phyloP scores from a whole-genome alignment of 2,797 vertebrate genomes.

The Melanotaenia pygmaea region DNA sequence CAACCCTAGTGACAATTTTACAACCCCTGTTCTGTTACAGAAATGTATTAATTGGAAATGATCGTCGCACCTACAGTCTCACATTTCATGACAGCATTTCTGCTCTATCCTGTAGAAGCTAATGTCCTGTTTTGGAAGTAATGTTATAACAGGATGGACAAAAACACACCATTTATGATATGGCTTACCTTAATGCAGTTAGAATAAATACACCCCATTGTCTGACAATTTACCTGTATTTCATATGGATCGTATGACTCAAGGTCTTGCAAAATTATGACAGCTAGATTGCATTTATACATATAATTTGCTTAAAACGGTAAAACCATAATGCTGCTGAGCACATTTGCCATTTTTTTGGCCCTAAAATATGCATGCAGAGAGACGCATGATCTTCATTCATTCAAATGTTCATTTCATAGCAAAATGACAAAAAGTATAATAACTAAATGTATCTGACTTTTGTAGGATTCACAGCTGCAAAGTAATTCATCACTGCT shows the following conservation, averaged over 20 bases:
- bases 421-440: background rate
- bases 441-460: background rate
- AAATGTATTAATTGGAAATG: too few relatives aligned
- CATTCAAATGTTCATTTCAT: background rate
- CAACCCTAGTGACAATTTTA: too few relatives aligned
- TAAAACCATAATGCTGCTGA: conserved; percentile 41
- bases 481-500: conserved; percentile 7
- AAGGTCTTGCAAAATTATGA: conserved; percentile 18
- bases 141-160: background rate
- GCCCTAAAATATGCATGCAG: conserved; percentile 23
- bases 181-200: background rate
- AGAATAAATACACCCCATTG: background rate
- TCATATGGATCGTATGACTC: conserved; percentile 28
- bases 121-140: background rate
- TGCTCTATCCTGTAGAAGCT: background rate
- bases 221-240: conserved; percentile 10
- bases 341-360: conserved; percentile 38
- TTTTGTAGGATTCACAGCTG: conserved; percentile 20
- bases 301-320: background rate
- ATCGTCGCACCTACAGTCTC: too few relatives aligned
- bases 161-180: background rate
- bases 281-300: conserved; percentile 64
- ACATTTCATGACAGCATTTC: too few relatives aligned
- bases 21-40: too few relatives aligned
- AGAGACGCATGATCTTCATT: conserved; percentile 7